A percentile compares a stretch with the other conserved stretches of the same genome.
Evolutionary conservation across 2,888 invertebrate species (phyloP).

Genomic region (Nymphalis polychloros): DNA sequence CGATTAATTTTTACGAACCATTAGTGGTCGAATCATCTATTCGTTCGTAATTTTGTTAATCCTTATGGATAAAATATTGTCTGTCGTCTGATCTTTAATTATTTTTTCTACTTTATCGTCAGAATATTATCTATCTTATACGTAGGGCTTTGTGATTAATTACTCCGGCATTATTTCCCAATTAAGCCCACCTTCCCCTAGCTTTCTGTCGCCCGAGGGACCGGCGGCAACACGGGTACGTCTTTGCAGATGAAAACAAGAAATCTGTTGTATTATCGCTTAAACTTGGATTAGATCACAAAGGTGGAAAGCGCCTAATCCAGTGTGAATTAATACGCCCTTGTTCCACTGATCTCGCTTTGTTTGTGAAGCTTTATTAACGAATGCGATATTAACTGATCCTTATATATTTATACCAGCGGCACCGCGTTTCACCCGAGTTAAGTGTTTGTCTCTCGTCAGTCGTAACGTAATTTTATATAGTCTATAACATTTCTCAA

Average conservation of each 20-base stretch:
- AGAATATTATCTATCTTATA: neutral
- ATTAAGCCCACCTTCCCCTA: conserved; percentile 77
- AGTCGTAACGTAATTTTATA: too few relatives aligned
- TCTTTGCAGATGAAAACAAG: conserved; percentile 58
- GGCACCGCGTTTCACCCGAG: too few relatives aligned
- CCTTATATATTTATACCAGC: too few relatives aligned
- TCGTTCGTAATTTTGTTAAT: neutral
- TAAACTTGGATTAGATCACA: conserved; percentile 56
- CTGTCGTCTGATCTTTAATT: neutral
- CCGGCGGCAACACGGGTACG: conserved; percentile 41
- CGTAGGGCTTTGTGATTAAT: conserved; percentile 68
- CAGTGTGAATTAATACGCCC: conserved; percentile 31
- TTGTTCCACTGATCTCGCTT: conserved; percentile 26
- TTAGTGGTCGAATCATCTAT: too few relatives aligned
- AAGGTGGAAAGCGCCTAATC: conserved; percentile 68
- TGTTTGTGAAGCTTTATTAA: conserved; percentile 24
- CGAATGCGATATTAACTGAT: neutral
- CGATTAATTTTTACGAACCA: too few relatives aligned
- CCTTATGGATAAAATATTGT: neutral
- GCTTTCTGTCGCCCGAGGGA: conserved; percentile 62
- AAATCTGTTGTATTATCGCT: conserved; percentile 67
- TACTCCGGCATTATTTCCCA: conserved; percentile 78
- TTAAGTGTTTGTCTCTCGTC: too few relatives aligned
- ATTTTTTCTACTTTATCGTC: conserved; percentile 4
- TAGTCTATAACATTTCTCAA: too few relatives aligned